A percentile compares a stretch with the other conserved stretches of the same genome.
Conservation (phyloP, 1,140 invertebrate species). For the silkworm (Bombyx mori) region ASM3026992v2 NC_085110.1:3834001-3834500, state of each 20-base stretch:
- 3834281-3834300: slow-evolving; percentile 53
- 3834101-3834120: slow-evolving; percentile 37
- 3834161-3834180: slow-evolving; percentile 58
- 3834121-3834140: slow-evolving; percentile 17
- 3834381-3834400: slow-evolving; percentile 11
- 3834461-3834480: slow-evolving; percentile 70
- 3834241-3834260: slow-evolving; percentile 65
- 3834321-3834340: not conserved
- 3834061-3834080: slow-evolving; percentile 13
- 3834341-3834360: slow-evolving; percentile 4
- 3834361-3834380: not conserved
- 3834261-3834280: slow-evolving; percentile 69
- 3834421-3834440: slow-evolving; percentile 39
- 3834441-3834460: slow-evolving; percentile 68
- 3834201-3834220: slow-evolving; percentile 68
- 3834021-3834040: too few relatives aligned
- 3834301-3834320: slow-evolving; percentile 57
- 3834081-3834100: slow-evolving; percentile 24
- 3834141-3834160: slow-evolving; percentile 58
- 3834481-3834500: slow-evolving; percentile 66
- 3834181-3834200: slow-evolving; percentile 63
- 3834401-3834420: slow-evolving; percentile 26
- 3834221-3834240: slow-evolving; percentile 68
- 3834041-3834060: too few relatives aligned
- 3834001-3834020: too few relatives aligned